phyloP scores from a whole-genome alignment of 2,888 invertebrate species.

The Netelia virgata region DNA sequence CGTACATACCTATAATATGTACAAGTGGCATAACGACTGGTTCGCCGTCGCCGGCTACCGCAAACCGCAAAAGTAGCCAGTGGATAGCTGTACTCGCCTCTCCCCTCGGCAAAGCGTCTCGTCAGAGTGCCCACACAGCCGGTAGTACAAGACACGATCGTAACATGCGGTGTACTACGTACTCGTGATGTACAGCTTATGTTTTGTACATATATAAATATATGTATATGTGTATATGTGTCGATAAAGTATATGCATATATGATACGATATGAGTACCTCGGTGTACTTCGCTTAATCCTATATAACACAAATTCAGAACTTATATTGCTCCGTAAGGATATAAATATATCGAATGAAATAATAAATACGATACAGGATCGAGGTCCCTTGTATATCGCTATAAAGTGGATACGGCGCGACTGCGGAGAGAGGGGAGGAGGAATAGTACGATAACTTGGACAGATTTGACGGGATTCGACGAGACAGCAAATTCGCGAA shows the following conservation, averaged over 20 bases:
- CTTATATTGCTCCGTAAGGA: background rate
- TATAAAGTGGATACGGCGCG: too few relatives aligned
- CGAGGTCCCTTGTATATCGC: background rate
- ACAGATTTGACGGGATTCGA: too few relatives aligned
- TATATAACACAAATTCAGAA: conserved; percentile 10
- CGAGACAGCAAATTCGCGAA: too few relatives aligned
- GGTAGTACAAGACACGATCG: conserved; percentile 57
- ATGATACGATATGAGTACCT: background rate
- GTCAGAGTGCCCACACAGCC: conserved; percentile 60
- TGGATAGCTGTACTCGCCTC: conserved; percentile 48
- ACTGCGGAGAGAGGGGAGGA: too few relatives aligned
- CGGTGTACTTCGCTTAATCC: conserved; percentile 5
- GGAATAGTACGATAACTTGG: too few relatives aligned
- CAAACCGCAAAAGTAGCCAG: conserved; percentile 74
- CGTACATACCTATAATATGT: conserved; percentile 39
- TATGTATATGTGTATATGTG: background rate
- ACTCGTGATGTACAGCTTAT: conserved; percentile 2
- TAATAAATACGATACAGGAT: background rate
- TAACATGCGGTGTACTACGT: conserved; percentile 55
- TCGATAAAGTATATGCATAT: too few relatives aligned
- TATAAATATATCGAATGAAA: background rate
- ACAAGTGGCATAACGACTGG: conserved; percentile 62
- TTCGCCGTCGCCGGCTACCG: conserved; percentile 68
- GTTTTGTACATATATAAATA: background rate
- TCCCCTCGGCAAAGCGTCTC: conserved; percentile 44